These are phyloP conservation scores for Autographa pulchrina DNA, from an alignment of 2,888 invertebrate species.

Conservation along the genomic window DNA sequence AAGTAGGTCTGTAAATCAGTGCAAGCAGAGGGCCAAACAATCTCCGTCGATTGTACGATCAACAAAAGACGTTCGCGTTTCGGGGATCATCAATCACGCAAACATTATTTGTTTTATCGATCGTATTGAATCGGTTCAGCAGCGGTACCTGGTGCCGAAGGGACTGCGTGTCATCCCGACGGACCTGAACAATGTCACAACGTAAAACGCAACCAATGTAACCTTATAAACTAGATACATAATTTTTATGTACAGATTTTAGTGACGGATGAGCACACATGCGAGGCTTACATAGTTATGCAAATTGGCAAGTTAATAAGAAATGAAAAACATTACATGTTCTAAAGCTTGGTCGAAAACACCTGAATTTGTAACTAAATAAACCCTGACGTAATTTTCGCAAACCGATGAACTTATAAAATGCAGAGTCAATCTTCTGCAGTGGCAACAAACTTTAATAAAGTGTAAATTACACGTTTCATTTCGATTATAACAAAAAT, in stretches of 20 bases:
- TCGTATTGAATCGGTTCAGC: conserved; percentile 69
- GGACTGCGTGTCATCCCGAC: conserved; percentile 66
- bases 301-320: background rate
- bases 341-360: too few species aligned
- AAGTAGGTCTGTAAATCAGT: conserved; percentile 52
- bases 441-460: too few species aligned
- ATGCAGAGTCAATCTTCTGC: too few species aligned
- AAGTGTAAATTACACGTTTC: too few species aligned
- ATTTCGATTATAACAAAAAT: too few species aligned
- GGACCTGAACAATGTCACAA: conserved; percentile 58
- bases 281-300: conserved; percentile 14
- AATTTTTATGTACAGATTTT: conserved; percentile 42
- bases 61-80: conserved; percentile 71
- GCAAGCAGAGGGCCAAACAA: conserved; percentile 55
- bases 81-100: conserved; percentile 82
- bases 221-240: conserved; percentile 56
- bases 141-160: conserved; percentile 77
- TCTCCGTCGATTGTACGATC: conserved; percentile 61
- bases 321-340: too few species aligned
- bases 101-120: conserved; percentile 85
- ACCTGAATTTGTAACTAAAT: too few species aligned
- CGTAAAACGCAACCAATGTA: conserved; percentile 44
- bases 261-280: conserved; percentile 32
- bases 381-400: too few species aligned
- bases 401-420: too few species aligned